These are phyloP conservation scores for Ectobius pallidus DNA, from an alignment of 2,888 invertebrate species.

Conservation along the genomic window DNA sequence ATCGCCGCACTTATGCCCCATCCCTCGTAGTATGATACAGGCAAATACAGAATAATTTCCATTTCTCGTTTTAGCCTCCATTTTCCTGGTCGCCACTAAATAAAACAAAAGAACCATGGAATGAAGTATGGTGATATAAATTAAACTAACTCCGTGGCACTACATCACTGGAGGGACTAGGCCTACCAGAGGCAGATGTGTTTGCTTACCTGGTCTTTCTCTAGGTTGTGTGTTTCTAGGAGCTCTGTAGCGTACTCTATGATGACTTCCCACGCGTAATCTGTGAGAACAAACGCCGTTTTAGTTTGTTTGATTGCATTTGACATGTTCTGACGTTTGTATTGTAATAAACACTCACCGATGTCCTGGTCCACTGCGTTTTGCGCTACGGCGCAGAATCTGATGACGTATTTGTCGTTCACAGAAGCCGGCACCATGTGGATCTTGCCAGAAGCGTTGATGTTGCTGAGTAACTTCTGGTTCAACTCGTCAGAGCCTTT, in stretches of 20 bases:
- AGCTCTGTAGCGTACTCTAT: constrained; percentile 81
- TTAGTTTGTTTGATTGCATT: too few relatives aligned
- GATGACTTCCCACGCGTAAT: constrained; percentile 85
- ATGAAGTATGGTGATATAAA: too few relatives aligned
- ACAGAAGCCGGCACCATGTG: constrained; percentile 97
- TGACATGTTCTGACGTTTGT: too few relatives aligned
- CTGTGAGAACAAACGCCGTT: constrained; percentile 55
- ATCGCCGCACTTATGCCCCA: too few relatives aligned
- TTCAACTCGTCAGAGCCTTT: constrained; percentile 77
- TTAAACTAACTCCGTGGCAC: too few relatives aligned
- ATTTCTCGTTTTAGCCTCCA: too few relatives aligned
- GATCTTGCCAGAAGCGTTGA: constrained; percentile 93
- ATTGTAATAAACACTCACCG: constrained; percentile 61
- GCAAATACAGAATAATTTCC: too few relatives aligned
- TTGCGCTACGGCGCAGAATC: constrained; percentile 93
- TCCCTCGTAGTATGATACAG: too few relatives aligned
- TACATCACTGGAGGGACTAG: too few relatives aligned
- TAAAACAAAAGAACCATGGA: too few relatives aligned
- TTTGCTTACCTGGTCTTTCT: constrained; percentile 47
- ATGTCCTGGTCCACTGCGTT: constrained; percentile 85
- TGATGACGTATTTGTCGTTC: constrained; percentile 87
- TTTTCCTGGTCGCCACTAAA: too few relatives aligned
- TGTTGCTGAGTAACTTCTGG: constrained; percentile 87
- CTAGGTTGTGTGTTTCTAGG: constrained; percentile 67
- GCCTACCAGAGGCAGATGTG: too few relatives aligned